A percentile compares a stretch with the other conserved stretches of the same genome.
phyloP scores from a whole-genome alignment of 2,888 invertebrate genomes.

The Drosophila lacicola region DNA sequence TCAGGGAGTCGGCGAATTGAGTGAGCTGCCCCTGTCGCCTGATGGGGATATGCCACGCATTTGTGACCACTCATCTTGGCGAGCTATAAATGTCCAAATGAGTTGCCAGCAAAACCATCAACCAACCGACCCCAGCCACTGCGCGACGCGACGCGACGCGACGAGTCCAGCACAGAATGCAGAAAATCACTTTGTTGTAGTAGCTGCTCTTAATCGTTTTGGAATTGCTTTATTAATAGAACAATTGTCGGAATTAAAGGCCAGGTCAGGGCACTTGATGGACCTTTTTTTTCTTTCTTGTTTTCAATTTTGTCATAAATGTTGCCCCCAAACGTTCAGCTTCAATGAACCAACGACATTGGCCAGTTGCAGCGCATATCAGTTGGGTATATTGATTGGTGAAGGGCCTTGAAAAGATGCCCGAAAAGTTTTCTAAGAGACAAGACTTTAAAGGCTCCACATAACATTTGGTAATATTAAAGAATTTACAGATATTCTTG shows the following conservation, averaged over 20 bases:
- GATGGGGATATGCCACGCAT: constrained; percentile 55
- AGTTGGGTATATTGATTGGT: constrained; percentile 5
- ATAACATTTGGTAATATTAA: neutral
- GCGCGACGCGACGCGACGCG: neutral
- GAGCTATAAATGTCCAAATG: constrained; percentile 82
- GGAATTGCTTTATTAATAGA: constrained; percentile 83
- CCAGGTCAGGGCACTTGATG: constrained; percentile 16
- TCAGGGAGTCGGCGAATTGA: constrained; percentile 10
- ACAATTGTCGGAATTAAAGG: constrained; percentile 69
- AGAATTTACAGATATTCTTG: no score
- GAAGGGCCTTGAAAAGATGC: neutral
- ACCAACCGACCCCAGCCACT: constrained; percentile 33
- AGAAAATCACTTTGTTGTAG: constrained; percentile 46
- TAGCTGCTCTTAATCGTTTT: constrained; percentile 79
- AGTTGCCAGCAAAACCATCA: constrained; percentile 75
- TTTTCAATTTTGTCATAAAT: constrained; percentile 30
- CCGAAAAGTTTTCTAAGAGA: neutral
- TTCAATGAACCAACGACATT: constrained; percentile 20
- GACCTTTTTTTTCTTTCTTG: constrained; percentile 18
- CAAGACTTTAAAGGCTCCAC: neutral
- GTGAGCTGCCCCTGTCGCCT: constrained; percentile 13
- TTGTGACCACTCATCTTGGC: constrained; percentile 77
- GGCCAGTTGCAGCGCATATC: constrained; percentile 1
- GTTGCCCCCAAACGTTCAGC: constrained; percentile 13
- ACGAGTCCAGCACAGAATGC: constrained; percentile 24